These are phyloP conservation scores for Dryobota labecula DNA, from an alignment of 2,888 invertebrate species.

Conservation along the genomic window DNA sequence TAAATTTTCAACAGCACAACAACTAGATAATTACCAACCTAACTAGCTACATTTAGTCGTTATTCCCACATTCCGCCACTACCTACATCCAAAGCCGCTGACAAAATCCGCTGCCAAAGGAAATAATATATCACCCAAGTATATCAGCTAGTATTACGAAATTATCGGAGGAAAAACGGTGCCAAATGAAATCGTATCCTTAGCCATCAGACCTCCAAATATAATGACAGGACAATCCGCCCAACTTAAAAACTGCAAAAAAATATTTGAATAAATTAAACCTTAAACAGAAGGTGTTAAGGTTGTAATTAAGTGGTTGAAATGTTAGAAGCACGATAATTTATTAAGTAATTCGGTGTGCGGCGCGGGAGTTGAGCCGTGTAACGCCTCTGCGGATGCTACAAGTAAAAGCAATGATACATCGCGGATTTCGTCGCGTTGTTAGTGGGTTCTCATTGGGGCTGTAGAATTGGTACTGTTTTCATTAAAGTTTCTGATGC, in stretches of 20 bases:
- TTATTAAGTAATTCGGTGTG: conserved; percentile 79
- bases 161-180: conserved; percentile 68
- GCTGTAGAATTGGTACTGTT: conserved; percentile 24
- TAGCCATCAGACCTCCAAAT: conserved; percentile 79
- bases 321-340: conserved; percentile 67
- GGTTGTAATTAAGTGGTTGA: conserved; percentile 29
- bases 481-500: background rate
- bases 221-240: conserved; percentile 82
- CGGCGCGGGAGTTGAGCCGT: conserved; percentile 79
- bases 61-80: conserved; percentile 9
- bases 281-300: conserved; percentile 33
- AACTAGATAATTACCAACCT: conserved; percentile 14
- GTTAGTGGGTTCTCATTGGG: conserved; percentile 70
- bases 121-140: conserved; percentile 58
- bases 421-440: conserved; percentile 84
- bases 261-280: conserved; percentile 4
- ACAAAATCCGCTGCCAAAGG: conserved; percentile 57
- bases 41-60: conserved; percentile 4
- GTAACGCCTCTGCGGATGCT: conserved; percentile 84
- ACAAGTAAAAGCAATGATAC: conserved; percentile 87
- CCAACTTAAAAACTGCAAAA: conserved; percentile 46
- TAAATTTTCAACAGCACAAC: conserved; percentile 20
- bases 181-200: conserved; percentile 85
- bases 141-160: conserved; percentile 64
- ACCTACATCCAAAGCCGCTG: conserved; percentile 36